Conservation (phyloP, 2,113 vertebrate genomes). For the Macaca fascicularis region T2T-MFA8v1.1 NC_088387.1:94086501-94087000, state of each 20-base stretch:
- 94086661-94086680: not conserved
- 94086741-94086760: not conserved
- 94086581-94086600: not conserved
- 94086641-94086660: not conserved
- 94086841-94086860: not conserved
- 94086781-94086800: not conserved
- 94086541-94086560: conserved; percentile 43
- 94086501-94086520: conserved; percentile 43
- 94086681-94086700: not conserved
- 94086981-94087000: not conserved
- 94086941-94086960: not conserved
- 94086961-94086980: not conserved
- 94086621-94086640: not conserved
- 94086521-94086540: conserved; percentile 45
- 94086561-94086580: conserved; percentile 40
- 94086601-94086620: not conserved
- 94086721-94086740: not conserved
- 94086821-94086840: not conserved
- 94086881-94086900: not conserved
- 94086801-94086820: not conserved
- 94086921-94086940: not conserved
- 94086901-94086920: not conserved
- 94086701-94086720: not conserved
- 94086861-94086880: not conserved
- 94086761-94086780: not conserved